These are phyloP conservation scores for Hassar affinis DNA, from an alignment of 2,113 vertebrate genomes.

Conservation along the genomic window DNA sequence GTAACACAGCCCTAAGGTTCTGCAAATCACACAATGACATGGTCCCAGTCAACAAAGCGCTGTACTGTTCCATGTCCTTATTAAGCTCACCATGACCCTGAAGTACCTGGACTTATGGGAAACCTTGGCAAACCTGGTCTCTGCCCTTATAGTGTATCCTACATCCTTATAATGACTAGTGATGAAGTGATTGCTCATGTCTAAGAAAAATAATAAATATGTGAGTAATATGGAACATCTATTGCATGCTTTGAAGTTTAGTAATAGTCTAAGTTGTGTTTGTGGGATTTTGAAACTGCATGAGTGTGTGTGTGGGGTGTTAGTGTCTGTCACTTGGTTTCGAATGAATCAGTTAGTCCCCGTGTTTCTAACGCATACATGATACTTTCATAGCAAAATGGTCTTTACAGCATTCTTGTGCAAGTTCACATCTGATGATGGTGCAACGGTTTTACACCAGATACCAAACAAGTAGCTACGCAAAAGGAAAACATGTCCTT, in stretches of 20 bases:
- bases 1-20: not conserved
- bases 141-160: no score
- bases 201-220: not conserved
- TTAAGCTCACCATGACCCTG: not conserved
- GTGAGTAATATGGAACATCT: not conserved
- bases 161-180: conserved; percentile 5
- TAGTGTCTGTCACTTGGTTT: not conserved
- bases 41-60: not conserved
- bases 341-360: not conserved
- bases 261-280: not conserved
- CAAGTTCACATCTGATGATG: conserved; percentile 7
- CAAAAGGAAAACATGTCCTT: not conserved
- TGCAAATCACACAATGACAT: not conserved
- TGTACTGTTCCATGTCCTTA: not conserved
- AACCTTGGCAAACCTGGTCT: not conserved
- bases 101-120: no score
- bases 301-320: not conserved
- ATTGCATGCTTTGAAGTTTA: not conserved
- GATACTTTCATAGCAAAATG: conserved; percentile 3
- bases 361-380: not conserved
- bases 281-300: not conserved
- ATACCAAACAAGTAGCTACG: not conserved
- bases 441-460: conserved; percentile 1
- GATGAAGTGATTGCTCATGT: not conserved
- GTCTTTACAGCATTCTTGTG: not conserved